Conservation (phyloP, 1,140 invertebrate genomes). For the Spodoptera frugiperda region DNA sequence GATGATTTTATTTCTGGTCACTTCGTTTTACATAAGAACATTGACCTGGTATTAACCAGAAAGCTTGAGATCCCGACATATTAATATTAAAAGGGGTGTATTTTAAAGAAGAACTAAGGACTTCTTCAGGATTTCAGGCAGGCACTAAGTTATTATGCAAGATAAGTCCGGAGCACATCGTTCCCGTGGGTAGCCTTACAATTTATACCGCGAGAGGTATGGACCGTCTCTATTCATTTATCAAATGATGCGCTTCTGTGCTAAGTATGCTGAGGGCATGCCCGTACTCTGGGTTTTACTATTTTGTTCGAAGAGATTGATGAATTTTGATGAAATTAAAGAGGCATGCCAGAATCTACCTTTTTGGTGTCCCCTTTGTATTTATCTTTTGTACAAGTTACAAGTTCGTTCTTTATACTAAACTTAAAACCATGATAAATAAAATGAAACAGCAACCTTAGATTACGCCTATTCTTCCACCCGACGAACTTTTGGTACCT, state of each 20-base stretch:
- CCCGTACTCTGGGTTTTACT: neutral
- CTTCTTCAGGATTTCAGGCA: neutral
- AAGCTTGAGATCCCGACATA: neutral
- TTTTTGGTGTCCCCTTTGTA: no score
- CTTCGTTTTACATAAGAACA: no score
- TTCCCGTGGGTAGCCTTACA: conserved; percentile 20
- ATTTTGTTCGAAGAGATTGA: neutral
- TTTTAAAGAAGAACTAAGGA: no score
- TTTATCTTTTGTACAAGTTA: no score
- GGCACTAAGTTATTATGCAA: conserved; percentile 12
- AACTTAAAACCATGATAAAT: no score
- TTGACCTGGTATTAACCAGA: neutral
- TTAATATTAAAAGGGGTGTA: conserved; percentile 19
- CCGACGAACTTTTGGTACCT: no score
- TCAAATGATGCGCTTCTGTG: conserved; percentile 32
- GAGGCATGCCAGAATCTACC: no score
- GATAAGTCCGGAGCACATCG: conserved; percentile 31
- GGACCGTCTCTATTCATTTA: conserved; percentile 40
- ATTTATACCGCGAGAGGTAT: conserved; percentile 38
- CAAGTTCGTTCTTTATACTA: no score
- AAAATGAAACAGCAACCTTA: no score
- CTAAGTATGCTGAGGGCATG: neutral
- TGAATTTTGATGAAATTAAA: neutral
- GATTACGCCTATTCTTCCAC: no score
- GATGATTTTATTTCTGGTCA: no score